Base-by-base conservation (phyloP, 23 tunicate species). In the Ascidia mentula region DNA sequence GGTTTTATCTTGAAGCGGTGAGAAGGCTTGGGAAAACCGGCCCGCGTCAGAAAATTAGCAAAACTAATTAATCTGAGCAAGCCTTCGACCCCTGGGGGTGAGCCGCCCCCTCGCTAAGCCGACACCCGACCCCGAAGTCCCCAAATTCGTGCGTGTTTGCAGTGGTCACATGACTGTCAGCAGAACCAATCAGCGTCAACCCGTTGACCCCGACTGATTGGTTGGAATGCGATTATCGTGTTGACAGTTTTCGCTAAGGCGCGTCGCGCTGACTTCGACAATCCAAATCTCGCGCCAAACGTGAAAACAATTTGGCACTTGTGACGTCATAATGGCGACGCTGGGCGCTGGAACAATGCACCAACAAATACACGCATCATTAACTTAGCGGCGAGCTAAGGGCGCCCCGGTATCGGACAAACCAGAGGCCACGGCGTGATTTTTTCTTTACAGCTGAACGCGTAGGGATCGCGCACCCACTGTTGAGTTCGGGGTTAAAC, bases 131-230 rank as follows among this genome's bases (percentile, higher is more conserved):
- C 65, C 65, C 65, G 65, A 53, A 5, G 65, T 53, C 65, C 65
- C 65, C 65, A 28, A 53, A 53, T 53, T 28, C 22, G 65, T 53
- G 65, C 65, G 46, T 74, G 78, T 74, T 74, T 74, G 78, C 78
- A 38, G 37, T 74, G 78, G 78, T 74, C 78, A 74, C 34, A 38
- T 74, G 40, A 74, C 78, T 39, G 78, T 74, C 40, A 38, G 6
- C 12, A 26, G 40, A 37, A 28, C 78, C 40, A 74, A 74, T 53
- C 65, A 53, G 65, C 28, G 28, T 26, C 65, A 28, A 53, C 65
- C 65, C 13, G 65, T 28, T 74, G 40, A 74, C 78, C 78, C 46
- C 78, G 40, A 39, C 45, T 74, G 38, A 74, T 53, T 53, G 65
- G 30, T 26, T 28, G 65, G 40, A 30, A 28, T 74, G 78, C 46